Percentiles rank a stretch among this genome's conserved stretches.
Conservation (phyloP, 1,140 invertebrate genomes). For the Aphelenchoides besseyi region DNA sequence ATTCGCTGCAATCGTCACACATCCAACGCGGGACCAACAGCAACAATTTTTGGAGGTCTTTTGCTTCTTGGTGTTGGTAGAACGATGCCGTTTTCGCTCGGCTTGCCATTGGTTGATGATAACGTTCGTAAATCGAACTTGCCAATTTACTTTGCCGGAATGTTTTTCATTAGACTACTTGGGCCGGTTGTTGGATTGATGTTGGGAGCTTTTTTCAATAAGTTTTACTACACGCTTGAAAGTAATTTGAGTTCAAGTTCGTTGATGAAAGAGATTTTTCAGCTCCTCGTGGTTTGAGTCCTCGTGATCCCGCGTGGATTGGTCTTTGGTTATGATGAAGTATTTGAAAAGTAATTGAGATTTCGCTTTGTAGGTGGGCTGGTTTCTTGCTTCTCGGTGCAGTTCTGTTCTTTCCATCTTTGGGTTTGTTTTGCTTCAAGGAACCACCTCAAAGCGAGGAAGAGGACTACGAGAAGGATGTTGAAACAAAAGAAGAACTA, state of each 20-base stretch:
- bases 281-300: constrained; percentile 24
- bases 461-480: constrained; percentile 24
- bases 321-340: constrained; percentile 8
- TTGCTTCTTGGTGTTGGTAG: constrained; percentile 56
- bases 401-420: neutral
- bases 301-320: constrained; percentile 17
- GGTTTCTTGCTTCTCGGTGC: constrained; percentile 12
- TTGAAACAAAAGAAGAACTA: neutral
- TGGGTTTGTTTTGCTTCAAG: constrained; percentile 21
- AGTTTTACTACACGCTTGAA: constrained; percentile 54
- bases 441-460: constrained; percentile 23
- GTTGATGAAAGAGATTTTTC: constrained; percentile 26
- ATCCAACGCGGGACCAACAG: constrained; percentile 53
- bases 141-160: constrained; percentile 39
- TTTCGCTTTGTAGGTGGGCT: neutral
- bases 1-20: constrained; percentile 45
- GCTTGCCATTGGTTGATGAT: constrained; percentile 59
- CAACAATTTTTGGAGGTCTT: constrained; percentile 56
- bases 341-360: neutral
- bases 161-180: constrained; percentile 61
- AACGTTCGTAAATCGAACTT: constrained; percentile 56
- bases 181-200: constrained; percentile 60
- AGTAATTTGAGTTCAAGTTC: constrained; percentile 32
- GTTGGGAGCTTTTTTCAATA: constrained; percentile 58
- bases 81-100: constrained; percentile 60